Conservation (phyloP, 2,797 vertebrate species). For the Pelobates cultripes region DNA sequence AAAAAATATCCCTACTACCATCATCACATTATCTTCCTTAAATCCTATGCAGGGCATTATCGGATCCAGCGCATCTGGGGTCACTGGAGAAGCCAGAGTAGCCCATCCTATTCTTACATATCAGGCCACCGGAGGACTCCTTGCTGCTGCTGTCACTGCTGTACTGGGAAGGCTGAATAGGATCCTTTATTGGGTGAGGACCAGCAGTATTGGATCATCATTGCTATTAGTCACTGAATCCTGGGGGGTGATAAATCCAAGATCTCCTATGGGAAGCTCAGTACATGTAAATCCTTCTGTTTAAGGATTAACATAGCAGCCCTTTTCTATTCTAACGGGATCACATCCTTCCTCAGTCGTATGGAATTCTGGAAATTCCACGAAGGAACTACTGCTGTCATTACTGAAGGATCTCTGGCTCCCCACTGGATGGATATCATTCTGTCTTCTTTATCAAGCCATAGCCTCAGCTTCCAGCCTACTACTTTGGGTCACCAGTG, state of each 20-base stretch:
- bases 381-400: neutral
- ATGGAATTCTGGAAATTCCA: neutral
- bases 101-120: neutral
- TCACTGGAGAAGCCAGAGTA: neutral
- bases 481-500: neutral
- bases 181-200: neutral
- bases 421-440: neutral
- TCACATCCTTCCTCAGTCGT: neutral
- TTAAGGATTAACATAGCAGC: neutral
- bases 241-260: neutral
- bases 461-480: neutral
- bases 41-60: neutral
- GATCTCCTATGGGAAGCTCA: neutral
- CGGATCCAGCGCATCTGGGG: neutral
- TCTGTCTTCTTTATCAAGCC: neutral
- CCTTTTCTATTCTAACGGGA: neutral
- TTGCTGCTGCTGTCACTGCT: neutral
- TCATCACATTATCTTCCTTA: neutral
- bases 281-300: neutral
- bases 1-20: neutral
- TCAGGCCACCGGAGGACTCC: neutral
- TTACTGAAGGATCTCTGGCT: neutral
- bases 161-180: conserved; percentile 2
- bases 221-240: neutral
- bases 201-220: neutral